Evolutionary conservation across 1,140 invertebrate genomes (phyloP).

Genomic region (Orussus abietinus): DNA sequence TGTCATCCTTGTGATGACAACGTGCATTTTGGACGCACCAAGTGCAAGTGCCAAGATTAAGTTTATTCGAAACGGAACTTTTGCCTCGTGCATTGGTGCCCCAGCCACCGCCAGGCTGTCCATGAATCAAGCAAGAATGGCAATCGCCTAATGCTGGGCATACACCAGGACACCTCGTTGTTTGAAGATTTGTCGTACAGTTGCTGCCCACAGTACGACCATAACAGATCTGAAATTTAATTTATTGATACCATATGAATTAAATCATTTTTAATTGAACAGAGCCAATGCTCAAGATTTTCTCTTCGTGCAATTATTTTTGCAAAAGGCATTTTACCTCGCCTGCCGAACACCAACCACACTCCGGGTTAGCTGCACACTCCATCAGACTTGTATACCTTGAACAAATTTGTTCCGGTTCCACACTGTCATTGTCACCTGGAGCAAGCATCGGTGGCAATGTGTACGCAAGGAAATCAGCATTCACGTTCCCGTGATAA

Average conservation of each 20-base stretch:
- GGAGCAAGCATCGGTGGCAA: slow-evolving; percentile 72
- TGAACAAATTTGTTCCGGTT: slow-evolving; percentile 69
- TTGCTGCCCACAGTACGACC: slow-evolving; percentile 74
- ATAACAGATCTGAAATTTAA: slow-evolving; percentile 65
- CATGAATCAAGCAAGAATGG: slow-evolving; percentile 81
- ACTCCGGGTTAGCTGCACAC: slow-evolving; percentile 86
- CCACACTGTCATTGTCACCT: slow-evolving; percentile 57
- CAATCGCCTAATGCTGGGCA: slow-evolving; percentile 84
- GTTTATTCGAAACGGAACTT: slow-evolving; percentile 68
- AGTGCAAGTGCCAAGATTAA: slow-evolving; percentile 74
- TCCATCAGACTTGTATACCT: slow-evolving; percentile 69
- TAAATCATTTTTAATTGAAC: slow-evolving; percentile 7
- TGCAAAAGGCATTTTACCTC: slow-evolving; percentile 47
- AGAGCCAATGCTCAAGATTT: too few relatives aligned
- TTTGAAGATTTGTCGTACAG: slow-evolving; percentile 85
- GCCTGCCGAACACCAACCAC: slow-evolving; percentile 87
- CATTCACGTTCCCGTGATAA: slow-evolving; percentile 88
- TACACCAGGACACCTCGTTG: slow-evolving; percentile 80
- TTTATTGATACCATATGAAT: slow-evolving; percentile 1
- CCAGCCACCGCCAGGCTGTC: slow-evolving; percentile 51
- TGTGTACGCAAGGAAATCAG: slow-evolving; percentile 73
- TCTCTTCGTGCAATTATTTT: slow-evolving; percentile 4
- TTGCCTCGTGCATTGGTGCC: slow-evolving; percentile 45
- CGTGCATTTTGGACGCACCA: slow-evolving; percentile 91
- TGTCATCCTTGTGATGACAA: slow-evolving; percentile 85